These are phyloP conservation scores for Muscicapa adusta DNA, from an alignment of 2,113 vertebrate genomes.

Conservation along the genomic window DNA sequence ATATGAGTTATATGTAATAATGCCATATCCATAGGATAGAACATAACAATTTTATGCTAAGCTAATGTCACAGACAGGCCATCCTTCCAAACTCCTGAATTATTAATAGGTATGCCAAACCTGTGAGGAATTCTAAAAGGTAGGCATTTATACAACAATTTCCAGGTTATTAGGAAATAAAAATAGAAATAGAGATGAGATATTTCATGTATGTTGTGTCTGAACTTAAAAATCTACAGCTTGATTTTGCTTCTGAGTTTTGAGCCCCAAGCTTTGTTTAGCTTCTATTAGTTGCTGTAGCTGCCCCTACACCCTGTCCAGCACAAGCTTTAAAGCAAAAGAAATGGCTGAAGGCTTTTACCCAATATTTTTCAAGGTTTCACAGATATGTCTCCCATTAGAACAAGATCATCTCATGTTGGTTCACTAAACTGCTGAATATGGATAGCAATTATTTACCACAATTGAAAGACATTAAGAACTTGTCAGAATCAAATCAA, in stretches of 20 bases:
- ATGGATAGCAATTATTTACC: conserved; percentile 54
- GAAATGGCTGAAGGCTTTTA: neutral
- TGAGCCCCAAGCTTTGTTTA: neutral
- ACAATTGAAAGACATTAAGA: conserved; percentile 57
- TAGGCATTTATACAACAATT: neutral
- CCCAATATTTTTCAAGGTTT: neutral
- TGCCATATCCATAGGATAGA: neutral
- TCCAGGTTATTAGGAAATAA: conserved; percentile 1
- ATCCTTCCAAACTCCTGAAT: neutral
- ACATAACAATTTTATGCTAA: neutral
- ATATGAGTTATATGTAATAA: neutral
- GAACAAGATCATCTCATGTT: conserved; percentile 43
- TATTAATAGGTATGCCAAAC: neutral
- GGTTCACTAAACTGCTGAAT: neutral
- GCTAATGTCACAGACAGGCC: neutral
- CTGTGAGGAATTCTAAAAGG: neutral
- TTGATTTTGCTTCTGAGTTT: neutral
- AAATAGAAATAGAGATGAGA: neutral
- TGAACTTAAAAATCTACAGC: neutral
- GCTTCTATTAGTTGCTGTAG: neutral
- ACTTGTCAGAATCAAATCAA: conserved; percentile 59
- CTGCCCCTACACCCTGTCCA: neutral
- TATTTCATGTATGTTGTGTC: neutral
- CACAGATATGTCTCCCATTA: conserved; percentile 22
- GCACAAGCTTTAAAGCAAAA: neutral